These are phyloP conservation scores for Castor canadensis DNA, from an alignment of 2,113 vertebrate species.

Conservation along the genomic window DNA sequence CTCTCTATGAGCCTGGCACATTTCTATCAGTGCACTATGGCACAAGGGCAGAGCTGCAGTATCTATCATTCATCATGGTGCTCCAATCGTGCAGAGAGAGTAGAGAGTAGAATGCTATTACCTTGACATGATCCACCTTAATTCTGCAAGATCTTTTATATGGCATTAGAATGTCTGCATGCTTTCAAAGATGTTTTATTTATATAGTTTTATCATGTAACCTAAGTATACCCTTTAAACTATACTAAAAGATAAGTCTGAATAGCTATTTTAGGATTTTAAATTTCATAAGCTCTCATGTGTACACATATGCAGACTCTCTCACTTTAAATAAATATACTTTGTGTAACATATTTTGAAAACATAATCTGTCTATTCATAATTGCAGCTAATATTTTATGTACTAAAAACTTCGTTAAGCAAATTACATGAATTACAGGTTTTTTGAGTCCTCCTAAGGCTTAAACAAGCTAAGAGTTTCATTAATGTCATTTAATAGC, in stretches of 20 bases:
- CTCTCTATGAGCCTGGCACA: neutral
- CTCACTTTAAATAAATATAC: slow-evolving; percentile 2
- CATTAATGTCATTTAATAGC: neutral
- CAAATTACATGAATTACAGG: neutral
- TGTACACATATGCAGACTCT: neutral
- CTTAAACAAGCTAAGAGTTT: neutral
- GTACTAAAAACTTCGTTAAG: neutral
- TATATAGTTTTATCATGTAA: too few species aligned
- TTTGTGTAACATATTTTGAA: neutral
- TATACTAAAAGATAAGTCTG: neutral
- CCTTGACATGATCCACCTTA: neutral
- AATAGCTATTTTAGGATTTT: neutral
- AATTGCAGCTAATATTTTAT: neutral
- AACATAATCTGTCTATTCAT: neutral
- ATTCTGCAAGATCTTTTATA: neutral
- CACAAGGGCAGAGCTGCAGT: too few species aligned
- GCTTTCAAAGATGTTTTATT: neutral
- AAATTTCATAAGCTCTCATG: neutral
- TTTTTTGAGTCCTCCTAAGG: neutral
- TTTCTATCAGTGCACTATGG: neutral
- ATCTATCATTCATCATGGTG: fast-evolving
- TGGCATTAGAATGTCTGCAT: neutral
- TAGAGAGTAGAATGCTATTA: neutral
- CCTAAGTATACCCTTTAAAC: neutral
- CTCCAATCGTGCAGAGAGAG: too few species aligned